Evolutionary conservation across 2,113 vertebrate species (phyloP), one percentile per base, ranked within the genome.

Genomic region (Sula dactylatra): DNA sequence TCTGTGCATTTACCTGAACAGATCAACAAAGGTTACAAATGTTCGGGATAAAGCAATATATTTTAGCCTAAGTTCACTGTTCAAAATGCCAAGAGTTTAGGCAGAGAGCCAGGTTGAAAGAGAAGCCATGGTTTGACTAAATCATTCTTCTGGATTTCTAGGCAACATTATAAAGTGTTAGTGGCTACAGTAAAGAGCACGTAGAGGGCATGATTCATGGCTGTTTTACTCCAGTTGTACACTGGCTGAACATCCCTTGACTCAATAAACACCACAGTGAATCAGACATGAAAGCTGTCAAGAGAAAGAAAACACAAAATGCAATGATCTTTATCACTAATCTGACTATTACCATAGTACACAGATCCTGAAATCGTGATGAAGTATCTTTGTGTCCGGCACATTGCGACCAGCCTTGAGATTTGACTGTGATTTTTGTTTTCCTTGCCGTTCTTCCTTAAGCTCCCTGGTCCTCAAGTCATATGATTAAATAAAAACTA

Each of bases 21-120:
- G 62, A 97, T 95, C 80, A 82, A 92, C 97, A 94, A 93, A 97
- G 82, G 94, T 98, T 97, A 96, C 90, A 98, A 97, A 95, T 92
- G 92, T 93, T 95, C 88, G 12, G 11, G 90, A 69, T 89, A 91
- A 96, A 94, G 82, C 86, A 93, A 97, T 97, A 84, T 93, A 84
- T 96, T 93, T 62, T 79, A 93, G 52, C 77, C 76, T 49, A 85
- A 71, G 56, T 85, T 96, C 69, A 82, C 74, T 90, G 86, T 79
- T 97, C 94, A 96, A 93, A 96, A 93, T 97, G 82, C 69, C 94
- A 89, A 95, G 92, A 69, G 65, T 90, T 95, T 94, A 86, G 97
- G 64, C 93, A 94, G 73, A 79, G 80, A 94, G 87, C 89, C 95
- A 97, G 61, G 66, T 86, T 97, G 29, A 97, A 96, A 96, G 59